phyloP scores from a whole-genome alignment of 2,888 invertebrate genomes.

The Orchesellides sinensis region DNA sequence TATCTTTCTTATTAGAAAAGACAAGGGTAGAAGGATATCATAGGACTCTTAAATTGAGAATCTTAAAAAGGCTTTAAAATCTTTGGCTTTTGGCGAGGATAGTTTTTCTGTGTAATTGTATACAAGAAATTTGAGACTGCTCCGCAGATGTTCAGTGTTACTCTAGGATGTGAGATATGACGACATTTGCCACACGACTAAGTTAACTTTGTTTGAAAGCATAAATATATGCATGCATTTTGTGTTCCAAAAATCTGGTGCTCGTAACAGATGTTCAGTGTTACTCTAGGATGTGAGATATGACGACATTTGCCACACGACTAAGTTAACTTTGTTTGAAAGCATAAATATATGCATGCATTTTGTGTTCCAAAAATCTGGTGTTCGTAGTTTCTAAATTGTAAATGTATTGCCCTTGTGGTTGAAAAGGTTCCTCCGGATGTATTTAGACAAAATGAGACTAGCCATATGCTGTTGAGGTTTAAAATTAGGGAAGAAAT shows the following conservation, averaged over 20 bases:
- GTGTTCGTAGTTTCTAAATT: no score
- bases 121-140: neutral
- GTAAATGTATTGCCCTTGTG: no score
- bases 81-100: neutral
- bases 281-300: neutral
- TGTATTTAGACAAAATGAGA: no score
- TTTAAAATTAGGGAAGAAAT: no score
- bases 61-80: neutral
- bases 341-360: no score
- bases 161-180: neutral
- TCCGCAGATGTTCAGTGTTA: neutral
- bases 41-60: neutral
- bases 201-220: neutral
- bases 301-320: conserved; percentile 5
- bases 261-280: neutral
- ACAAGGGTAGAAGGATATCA: neutral
- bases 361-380: neutral
- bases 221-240: no score
- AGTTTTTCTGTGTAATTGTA: no score
- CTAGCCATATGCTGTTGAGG: no score
- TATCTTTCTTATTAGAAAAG: no score
- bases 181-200: conserved; percentile 7
- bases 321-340: neutral
- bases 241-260: neutral
- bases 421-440: no score